phyloP scores from a whole-genome alignment of 2,888 invertebrate species.

The Agriopis marginaria region DNA sequence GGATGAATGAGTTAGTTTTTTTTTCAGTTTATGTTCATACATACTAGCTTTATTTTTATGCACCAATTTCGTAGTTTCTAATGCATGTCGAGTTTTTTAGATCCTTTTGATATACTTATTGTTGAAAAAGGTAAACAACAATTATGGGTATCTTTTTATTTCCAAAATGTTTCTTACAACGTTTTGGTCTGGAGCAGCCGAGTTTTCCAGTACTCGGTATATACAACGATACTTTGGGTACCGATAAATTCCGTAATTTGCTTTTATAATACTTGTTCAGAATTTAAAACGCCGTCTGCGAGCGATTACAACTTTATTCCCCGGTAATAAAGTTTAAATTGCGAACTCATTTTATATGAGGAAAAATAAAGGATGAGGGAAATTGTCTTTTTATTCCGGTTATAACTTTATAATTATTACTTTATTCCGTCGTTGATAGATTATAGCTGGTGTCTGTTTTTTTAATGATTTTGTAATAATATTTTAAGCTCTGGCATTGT shows the following conservation, averaged over 20 bases:
- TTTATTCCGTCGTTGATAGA: constrained; percentile 14
- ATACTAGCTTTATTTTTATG: too few species aligned
- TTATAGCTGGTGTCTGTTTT: constrained; percentile 11
- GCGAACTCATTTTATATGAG: constrained; percentile 17
- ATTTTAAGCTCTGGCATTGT: neutral
- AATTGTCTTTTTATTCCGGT: constrained; percentile 35
- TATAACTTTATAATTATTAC: constrained; percentile 31
- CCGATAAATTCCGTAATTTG: constrained; percentile 18
- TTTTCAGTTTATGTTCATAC: too few species aligned
- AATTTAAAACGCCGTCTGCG: constrained; percentile 23
- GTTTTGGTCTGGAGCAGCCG: neutral
- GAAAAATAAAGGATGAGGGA: constrained; percentile 30
- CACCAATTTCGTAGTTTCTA: too few species aligned
- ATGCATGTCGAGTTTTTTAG: too few species aligned
- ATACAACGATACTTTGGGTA: constrained; percentile 14
- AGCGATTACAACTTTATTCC: constrained; percentile 41
- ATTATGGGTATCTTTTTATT: too few species aligned
- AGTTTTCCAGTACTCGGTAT: neutral
- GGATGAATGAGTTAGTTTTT: too few species aligned
- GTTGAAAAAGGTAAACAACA: too few species aligned
- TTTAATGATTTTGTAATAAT: neutral
- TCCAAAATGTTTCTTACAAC: neutral
- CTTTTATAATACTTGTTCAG: constrained; percentile 25
- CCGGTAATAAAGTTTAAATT: constrained; percentile 32
- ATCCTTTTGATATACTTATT: too few species aligned